Conservation (phyloP, 2,797 vertebrate species). For the Pseudocheirus occidentalis region DNA sequence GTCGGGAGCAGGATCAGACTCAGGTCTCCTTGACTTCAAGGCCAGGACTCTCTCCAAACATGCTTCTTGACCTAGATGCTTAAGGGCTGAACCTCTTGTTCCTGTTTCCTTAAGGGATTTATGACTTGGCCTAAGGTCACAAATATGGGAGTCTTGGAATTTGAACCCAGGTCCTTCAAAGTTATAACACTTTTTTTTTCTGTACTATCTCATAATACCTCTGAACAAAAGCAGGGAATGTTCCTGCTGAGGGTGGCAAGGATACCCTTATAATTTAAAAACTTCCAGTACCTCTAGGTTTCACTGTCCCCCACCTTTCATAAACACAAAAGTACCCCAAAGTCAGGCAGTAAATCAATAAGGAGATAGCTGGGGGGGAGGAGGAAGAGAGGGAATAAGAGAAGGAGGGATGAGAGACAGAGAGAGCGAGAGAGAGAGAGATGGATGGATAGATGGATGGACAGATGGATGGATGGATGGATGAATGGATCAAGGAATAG, state of each 20-base stretch:
- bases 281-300: neutral
- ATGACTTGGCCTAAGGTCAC: neutral
- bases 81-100: neutral
- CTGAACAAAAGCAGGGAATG: neutral
- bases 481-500: neutral
- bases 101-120: neutral
- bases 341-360: neutral
- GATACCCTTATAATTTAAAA: neutral
- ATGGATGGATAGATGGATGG: fast-evolving
- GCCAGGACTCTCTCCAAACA: neutral
- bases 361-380: neutral
- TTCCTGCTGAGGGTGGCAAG: neutral
- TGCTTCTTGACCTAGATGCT: neutral
- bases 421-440: too few relatives aligned
- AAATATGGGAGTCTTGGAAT: neutral
- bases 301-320: neutral
- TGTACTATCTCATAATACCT: neutral
- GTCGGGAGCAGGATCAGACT: neutral
- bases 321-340: slow-evolving; percentile 41
- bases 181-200: neutral
- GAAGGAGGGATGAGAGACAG: fast-evolving
- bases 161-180: neutral
- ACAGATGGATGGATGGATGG: too few relatives aligned
- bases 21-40: neutral
- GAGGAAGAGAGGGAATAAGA: too few relatives aligned